Evolutionary conservation across 2,888 invertebrate species (phyloP).

Genomic region (Eueremaeus valkanovi): DNA sequence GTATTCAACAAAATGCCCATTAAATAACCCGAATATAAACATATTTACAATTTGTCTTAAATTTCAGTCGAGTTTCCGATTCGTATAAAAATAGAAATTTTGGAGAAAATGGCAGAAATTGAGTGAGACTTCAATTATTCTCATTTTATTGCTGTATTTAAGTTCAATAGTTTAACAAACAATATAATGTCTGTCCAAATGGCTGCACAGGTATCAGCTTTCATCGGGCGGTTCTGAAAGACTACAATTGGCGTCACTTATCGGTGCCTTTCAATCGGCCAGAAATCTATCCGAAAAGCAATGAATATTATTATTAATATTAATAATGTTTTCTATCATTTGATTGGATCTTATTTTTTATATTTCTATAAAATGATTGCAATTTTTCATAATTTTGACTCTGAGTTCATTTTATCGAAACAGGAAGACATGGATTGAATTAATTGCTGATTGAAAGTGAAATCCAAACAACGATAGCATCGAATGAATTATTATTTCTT

Average conservation of each 20-base stretch:
- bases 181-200: slow-evolving; percentile 44
- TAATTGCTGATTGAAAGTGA: too few relatives aligned
- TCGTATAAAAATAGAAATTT: slow-evolving; percentile 67
- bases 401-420: too few relatives aligned
- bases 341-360: too few relatives aligned
- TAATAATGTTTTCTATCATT: too few relatives aligned
- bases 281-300: slow-evolving; percentile 32
- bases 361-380: too few relatives aligned
- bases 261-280: slow-evolving; percentile 57
- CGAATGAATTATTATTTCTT: too few relatives aligned
- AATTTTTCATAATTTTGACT: too few relatives aligned
- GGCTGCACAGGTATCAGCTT: slow-evolving; percentile 65
- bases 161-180: slow-evolving; percentile 1
- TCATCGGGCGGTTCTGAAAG: slow-evolving; percentile 82
- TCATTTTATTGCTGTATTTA: neutral
- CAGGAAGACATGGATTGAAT: too few relatives aligned
- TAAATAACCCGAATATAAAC: slow-evolving; percentile 1
- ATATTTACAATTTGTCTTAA: slow-evolving; percentile 4
- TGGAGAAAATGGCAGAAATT: slow-evolving; percentile 82
- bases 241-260: slow-evolving; percentile 79
- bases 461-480: too few relatives aligned
- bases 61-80: slow-evolving; percentile 79
- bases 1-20: slow-evolving; percentile 53
- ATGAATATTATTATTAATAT: too few relatives aligned
- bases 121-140: slow-evolving; percentile 58